Conservation (phyloP, 2,113 vertebrate genomes). For the Tretioscincus oriximinensis region DNA sequence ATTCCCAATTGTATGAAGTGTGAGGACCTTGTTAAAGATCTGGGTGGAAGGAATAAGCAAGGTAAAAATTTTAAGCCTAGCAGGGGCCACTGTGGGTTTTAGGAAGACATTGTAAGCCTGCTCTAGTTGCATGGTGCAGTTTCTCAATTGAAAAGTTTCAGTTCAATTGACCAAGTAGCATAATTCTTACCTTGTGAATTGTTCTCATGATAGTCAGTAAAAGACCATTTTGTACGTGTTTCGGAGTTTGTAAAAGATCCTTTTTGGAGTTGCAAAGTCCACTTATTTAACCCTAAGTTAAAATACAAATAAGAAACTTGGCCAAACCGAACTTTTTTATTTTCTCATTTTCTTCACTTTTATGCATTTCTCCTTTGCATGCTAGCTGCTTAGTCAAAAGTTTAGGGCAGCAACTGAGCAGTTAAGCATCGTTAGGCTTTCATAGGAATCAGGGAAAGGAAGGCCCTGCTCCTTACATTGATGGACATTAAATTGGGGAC, state of each 20-base stretch:
- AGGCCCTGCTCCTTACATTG: neutral
- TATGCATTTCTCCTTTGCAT: too few species aligned
- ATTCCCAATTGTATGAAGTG: neutral
- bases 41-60: neutral
- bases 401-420: neutral
- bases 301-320: too few species aligned
- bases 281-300: too few species aligned
- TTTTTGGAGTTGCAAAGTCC: too few species aligned
- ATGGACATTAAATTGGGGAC: neutral
- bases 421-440: neutral
- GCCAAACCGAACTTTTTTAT: neutral
- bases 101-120: neutral
- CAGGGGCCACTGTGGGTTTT: neutral
- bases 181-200: neutral
- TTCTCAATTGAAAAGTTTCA: neutral
- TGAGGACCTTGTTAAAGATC: neutral
- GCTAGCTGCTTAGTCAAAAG: neutral
- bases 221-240: neutral
- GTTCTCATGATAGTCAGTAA: neutral
- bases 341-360: neutral
- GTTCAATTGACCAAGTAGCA: neutral
- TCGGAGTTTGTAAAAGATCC: too few species aligned
- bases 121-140: neutral
- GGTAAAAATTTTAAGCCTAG: neutral
- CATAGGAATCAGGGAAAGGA: neutral